Evolutionary conservation across 1,140 invertebrate genomes (phyloP), one percentile per base, ranked within the genome.

Genomic region (Lepeophtheirus salmonis): DNA sequence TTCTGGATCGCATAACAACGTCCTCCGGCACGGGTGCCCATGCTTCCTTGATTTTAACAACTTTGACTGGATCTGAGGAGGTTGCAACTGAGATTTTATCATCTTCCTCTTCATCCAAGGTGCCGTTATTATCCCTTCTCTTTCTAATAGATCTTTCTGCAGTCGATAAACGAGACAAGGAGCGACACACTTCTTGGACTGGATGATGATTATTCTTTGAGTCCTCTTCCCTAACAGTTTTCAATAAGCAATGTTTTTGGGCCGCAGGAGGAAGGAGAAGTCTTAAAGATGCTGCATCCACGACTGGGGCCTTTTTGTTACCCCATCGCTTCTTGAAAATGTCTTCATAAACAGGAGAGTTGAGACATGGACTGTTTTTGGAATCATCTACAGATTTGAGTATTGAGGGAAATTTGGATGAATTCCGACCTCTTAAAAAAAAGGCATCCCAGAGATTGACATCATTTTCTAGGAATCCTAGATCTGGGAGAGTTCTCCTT

Each of bases 381-480:
- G n/a, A n/a, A n/a, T n/a, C n/a, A n/a, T n/a, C n/a, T n/a, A n/a
- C n/a, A n/a, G n/a, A 22, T 14, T 22, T 17, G 14, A 54, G 21
- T 2, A 54, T 22, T 3, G 52, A 54, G 3, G 18, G 52, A 22
- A 54, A 54, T 22, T 22, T 54, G 49, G 49, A 50, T 17, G 49
- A 50, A 22, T 54, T 54, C 21, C 23, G 18, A 10, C 16, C 16
- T 14, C 22, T 16, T 22, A 22, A 17, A 22, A 54, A 54, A 54
- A 54, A 54, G 14, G 52, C 21, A 22, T 54, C 52, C 52, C 52
- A 54, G 3, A 54, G 16, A 3, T 22, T 22, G 17, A 54, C 52
- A 22, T 54, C 52, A 22, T 54, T 54, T 22, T 54, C 52, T 3
- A 54, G 52, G 14, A 54, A 54, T n/a, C 23, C 52, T 14, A 54